A percentile compares a stretch with the other conserved stretches of the same genome.
phyloP scores from a whole-genome alignment of 2,113 vertebrate genomes.

The Leucopsar rothschildi region DNA sequence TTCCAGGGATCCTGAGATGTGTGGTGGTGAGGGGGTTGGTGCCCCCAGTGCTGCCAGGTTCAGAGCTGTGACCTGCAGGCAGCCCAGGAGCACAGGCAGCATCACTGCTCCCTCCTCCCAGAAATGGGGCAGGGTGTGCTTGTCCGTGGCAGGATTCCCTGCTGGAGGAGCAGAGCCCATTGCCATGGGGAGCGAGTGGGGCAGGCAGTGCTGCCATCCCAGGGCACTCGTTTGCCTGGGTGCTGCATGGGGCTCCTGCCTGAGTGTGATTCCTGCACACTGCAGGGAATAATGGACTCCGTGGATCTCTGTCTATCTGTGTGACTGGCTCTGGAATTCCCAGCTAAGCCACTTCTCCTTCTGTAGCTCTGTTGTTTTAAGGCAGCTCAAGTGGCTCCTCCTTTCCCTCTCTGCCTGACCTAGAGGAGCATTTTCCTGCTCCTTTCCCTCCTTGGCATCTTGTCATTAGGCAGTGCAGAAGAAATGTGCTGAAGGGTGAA shows the following conservation, averaged over 20 bases:
- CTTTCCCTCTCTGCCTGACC: background rate
- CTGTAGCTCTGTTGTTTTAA: background rate
- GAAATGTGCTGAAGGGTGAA: background rate
- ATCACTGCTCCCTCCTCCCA: background rate
- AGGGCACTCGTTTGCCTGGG: background rate
- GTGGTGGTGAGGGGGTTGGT: background rate
- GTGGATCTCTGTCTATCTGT: background rate
- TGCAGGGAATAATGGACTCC: rapidly evolving
- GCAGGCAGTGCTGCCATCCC: background rate
- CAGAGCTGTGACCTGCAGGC: background rate
- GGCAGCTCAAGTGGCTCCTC: background rate
- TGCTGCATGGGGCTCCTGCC: background rate
- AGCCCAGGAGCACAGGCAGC: background rate
- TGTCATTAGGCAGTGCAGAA: background rate
- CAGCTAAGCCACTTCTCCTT: background rate
- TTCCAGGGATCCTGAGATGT: background rate
- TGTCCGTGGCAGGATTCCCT: background rate
- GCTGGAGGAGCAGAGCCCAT: background rate
- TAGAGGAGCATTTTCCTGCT: background rate
- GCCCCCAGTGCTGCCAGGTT: background rate
- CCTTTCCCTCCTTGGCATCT: background rate
- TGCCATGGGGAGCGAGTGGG: rapidly evolving
- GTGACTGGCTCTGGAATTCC: background rate
- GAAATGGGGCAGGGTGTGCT: background rate
- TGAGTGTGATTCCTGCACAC: background rate